Evolutionary conservation across 1,140 invertebrate genomes (phyloP).

Genomic region (Pseudomyrmex dendroicus): DNA sequence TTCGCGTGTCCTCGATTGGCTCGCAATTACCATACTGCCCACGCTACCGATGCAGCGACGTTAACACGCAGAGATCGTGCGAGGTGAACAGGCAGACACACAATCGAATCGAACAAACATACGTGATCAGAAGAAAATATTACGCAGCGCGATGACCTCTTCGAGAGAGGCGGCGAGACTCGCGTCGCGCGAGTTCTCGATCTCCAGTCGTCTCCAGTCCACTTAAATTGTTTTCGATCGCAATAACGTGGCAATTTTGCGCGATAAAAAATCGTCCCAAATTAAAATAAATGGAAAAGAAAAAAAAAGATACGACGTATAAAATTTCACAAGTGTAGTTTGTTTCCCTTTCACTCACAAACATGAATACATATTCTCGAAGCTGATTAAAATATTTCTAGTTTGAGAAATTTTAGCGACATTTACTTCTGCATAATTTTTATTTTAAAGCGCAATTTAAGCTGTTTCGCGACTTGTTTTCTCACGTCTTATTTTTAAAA

Average conservation of each 20-base stretch:
- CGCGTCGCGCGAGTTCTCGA: slow-evolving; percentile 33
- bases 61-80: slow-evolving; percentile 46
- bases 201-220: slow-evolving; percentile 7
- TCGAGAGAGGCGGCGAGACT: not conserved
- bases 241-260: slow-evolving; percentile 31
- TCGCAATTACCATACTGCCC: slow-evolving; percentile 57
- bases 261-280: not conserved
- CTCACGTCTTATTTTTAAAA: not conserved
- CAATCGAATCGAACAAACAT: not conserved
- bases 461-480: too few species aligned
- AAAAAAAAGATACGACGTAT: too few species aligned
- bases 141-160: slow-evolving; percentile 38
- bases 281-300: not conserved
- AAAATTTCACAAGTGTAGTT: too few species aligned
- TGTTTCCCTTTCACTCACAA: too few species aligned
- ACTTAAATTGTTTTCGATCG: slow-evolving; percentile 15
- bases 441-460: not conserved
- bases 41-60: slow-evolving; percentile 38
- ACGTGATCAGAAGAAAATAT: slow-evolving; percentile 40
- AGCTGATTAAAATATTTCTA: too few species aligned
- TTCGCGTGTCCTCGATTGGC: slow-evolving; percentile 46
- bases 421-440: too few species aligned
- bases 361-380: too few species aligned
- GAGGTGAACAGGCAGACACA: slow-evolving; percentile 1
- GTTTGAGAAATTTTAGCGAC: too few species aligned